Conservation (phyloP, 2,888 invertebrate genomes). For the Rhingia campestris region DNA sequence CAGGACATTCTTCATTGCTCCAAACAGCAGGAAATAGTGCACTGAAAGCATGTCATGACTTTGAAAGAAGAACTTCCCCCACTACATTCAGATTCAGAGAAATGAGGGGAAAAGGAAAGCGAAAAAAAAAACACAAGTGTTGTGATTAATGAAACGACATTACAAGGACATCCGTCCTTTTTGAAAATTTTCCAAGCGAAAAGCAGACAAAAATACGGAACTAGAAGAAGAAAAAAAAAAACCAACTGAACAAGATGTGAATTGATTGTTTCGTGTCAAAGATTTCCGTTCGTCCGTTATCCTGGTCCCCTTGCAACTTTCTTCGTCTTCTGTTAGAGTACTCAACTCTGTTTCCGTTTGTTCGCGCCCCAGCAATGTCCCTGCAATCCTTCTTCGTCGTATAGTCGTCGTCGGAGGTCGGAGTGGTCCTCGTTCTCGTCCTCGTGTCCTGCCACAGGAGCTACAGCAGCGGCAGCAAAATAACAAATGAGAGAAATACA, state of each 20-base stretch:
- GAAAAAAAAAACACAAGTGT: constrained; percentile 42
- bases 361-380: constrained; percentile 45
- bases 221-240: constrained; percentile 1
- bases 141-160: constrained; percentile 65
- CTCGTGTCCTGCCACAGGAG: constrained; percentile 11
- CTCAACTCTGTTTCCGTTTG: constrained; percentile 29
- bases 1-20: not conserved
- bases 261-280: constrained; percentile 74
- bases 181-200: constrained; percentile 50
- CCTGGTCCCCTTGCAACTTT: not conserved
- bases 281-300: constrained; percentile 62
- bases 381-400: constrained; percentile 38
- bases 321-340: constrained; percentile 25
- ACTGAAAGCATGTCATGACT: not conserved
- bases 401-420: not conserved
- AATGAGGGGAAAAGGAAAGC: not conserved
- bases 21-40: not conserved
- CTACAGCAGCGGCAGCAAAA: constrained; percentile 33
- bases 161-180: constrained; percentile 68
- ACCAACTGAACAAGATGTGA: constrained; percentile 60
- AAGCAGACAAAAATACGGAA: constrained; percentile 7
- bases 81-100: not conserved
- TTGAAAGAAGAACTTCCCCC: not conserved
- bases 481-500: constrained; percentile 68
- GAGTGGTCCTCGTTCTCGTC: not conserved